Evolutionary conservation across 2,113 vertebrate species (phyloP).

Genomic region (Triplophysa tibetana): DNA sequence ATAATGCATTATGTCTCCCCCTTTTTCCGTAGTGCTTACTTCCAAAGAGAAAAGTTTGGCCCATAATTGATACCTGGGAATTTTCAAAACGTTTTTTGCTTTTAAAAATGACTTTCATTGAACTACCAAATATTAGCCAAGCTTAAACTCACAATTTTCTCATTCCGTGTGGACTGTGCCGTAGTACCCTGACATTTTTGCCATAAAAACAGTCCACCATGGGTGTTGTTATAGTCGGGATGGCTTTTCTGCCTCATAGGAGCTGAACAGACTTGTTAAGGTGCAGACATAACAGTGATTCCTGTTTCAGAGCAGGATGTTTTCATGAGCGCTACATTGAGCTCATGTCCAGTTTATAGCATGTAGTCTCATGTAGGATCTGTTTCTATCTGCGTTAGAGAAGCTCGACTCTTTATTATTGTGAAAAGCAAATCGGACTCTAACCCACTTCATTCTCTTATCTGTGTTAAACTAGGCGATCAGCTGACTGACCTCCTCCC

Average conservation of each 20-base stretch:
- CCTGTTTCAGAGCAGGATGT: conserved; percentile 17
- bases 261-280: conserved; percentile 17
- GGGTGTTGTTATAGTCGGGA: not conserved
- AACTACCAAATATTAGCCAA: not conserved
- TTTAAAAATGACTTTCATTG: not conserved
- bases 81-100: too few species aligned
- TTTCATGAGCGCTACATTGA: conserved; percentile 1
- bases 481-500: not conserved
- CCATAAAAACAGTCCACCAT: not conserved
- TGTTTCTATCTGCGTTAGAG: not conserved
- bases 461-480: conserved; percentile 25
- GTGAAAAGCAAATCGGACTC: conserved; percentile 21
- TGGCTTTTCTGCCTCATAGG: conserved; percentile 11
- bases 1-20: too few species aligned
- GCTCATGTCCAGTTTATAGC: not conserved
- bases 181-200: not conserved
- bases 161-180: not conserved
- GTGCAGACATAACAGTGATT: not conserved
- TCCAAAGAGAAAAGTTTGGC: too few species aligned
- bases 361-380: not conserved
- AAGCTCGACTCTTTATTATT: not conserved
- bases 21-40: too few species aligned
- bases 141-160: not conserved
- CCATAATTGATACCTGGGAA: too few species aligned
- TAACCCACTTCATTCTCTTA: conserved; percentile 17